phyloP scores from a whole-genome alignment of 1,140 invertebrate species.

The Pogonognathellus flavescens region DNA sequence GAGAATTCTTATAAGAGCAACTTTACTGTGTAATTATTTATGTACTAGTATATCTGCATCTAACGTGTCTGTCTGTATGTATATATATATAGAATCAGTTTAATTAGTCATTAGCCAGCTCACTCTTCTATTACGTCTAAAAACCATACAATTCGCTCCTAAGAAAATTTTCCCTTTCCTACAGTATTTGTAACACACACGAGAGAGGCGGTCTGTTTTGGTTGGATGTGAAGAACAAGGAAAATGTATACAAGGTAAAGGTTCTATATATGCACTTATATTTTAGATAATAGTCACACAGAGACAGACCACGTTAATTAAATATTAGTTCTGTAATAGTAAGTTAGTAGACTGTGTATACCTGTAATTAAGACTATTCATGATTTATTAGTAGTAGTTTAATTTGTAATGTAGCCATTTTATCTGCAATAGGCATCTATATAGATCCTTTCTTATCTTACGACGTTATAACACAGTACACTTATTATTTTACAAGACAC shows the following conservation, averaged over 20 bases:
- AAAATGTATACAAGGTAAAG: slow-evolving; percentile 12
- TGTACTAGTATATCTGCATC: not conserved
- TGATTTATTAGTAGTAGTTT: slow-evolving; percentile 36
- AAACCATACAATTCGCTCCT: not conserved
- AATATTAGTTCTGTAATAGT: slow-evolving; percentile 14
- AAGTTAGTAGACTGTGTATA: slow-evolving; percentile 15
- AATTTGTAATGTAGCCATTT: slow-evolving; percentile 37
- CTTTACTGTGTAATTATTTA: slow-evolving; percentile 10
- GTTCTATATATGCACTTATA: slow-evolving; percentile 28
- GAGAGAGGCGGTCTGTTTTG: no score
- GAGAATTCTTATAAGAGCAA: slow-evolving; percentile 1
- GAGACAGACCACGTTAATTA: slow-evolving; percentile 42
- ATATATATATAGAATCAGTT: slow-evolving; percentile 17
- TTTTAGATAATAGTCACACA: slow-evolving; percentile 23
- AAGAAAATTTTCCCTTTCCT: slow-evolving; percentile 21
- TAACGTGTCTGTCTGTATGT: not conserved
- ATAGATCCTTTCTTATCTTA: not conserved
- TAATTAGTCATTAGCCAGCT: slow-evolving; percentile 39
- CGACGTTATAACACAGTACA: slow-evolving; percentile 16
- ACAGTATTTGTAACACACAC: slow-evolving; percentile 10
- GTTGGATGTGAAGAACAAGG: slow-evolving; percentile 17
- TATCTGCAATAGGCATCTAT: slow-evolving; percentile 1
- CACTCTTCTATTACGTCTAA: slow-evolving; percentile 11
- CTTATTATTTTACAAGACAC: slow-evolving; percentile 27
- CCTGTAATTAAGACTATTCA: slow-evolving; percentile 37